A percentile compares a stretch with the other conserved stretches of the same genome.
Conservation (phyloP, 2,888 invertebrate genomes). For the Malachius bipustulatus region DNA sequence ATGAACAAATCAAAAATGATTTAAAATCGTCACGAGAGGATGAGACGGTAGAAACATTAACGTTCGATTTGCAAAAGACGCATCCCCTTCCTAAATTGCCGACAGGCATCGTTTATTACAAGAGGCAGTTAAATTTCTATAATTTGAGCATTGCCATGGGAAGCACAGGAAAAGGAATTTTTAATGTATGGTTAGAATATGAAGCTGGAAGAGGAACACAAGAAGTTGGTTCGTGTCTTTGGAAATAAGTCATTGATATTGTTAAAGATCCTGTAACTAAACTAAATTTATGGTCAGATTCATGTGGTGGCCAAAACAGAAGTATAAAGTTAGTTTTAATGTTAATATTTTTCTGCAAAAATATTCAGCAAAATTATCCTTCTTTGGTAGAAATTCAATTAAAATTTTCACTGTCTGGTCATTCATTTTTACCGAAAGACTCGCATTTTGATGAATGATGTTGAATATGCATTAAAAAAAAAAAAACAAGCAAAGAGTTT, state of each 20-base stretch:
- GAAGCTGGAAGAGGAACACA: neutral
- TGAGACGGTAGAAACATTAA: too few relatives aligned
- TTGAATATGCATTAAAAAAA: too few relatives aligned
- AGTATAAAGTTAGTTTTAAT: neutral
- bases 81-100: neutral
- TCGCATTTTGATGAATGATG: neutral
- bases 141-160: neutral
- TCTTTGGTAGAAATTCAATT: neutral
- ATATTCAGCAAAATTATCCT: neutral
- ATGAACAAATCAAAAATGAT: too few relatives aligned
- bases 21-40: too few relatives aligned
- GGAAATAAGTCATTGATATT: neutral
- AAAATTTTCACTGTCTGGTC: neutral
- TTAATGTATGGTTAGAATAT: neutral
- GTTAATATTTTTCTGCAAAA: too few relatives aligned
- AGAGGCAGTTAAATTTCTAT: neutral
- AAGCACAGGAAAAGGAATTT: neutral
- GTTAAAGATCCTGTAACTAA: neutral
- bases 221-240: neutral
- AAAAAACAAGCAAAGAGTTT: too few relatives aligned
- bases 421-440: neutral
- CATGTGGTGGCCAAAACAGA: conserved; percentile 2
- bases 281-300: conserved; percentile 1
- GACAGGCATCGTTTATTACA: neutral
- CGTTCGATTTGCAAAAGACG: conserved; percentile 1